Evolutionary conservation across 2,113 vertebrate genomes (phyloP).

Genomic region (Bufo bufo): DNA sequence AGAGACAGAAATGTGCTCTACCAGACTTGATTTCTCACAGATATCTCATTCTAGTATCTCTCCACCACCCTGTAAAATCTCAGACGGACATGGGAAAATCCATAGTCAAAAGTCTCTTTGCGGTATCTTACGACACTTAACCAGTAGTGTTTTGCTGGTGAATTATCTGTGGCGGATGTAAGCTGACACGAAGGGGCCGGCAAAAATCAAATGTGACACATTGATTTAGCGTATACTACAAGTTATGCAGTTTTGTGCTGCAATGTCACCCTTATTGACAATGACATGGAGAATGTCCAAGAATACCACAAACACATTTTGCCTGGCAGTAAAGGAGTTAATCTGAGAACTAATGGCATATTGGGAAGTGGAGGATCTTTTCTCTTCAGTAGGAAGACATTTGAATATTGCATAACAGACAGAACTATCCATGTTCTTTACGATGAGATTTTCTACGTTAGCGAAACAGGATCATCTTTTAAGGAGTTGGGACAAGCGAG

Average conservation of each 20-base stretch:
- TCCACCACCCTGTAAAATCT: too few relatives aligned
- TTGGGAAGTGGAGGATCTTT: not conserved
- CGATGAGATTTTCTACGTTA: not conserved
- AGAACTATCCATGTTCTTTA: not conserved
- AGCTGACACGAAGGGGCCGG: not conserved
- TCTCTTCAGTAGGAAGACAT: not conserved
- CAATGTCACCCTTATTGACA: slow-evolving; percentile 35
- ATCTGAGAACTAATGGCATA: not conserved
- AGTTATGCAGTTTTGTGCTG: not conserved
- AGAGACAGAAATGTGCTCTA: not conserved
- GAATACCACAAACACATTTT: not conserved
- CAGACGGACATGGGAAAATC: not conserved
- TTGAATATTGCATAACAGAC: not conserved
- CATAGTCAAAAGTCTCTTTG: not conserved
- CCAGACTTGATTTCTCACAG: not conserved
- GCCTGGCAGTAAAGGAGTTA: not conserved
- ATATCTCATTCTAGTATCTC: too few relatives aligned
- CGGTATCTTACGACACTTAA: not conserved
- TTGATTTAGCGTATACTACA: not conserved
- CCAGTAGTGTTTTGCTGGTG: not conserved
- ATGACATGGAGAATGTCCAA: not conserved
- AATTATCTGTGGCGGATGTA: slow-evolving; percentile 7
- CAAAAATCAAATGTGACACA: slow-evolving; percentile 8
- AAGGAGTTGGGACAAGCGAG: not conserved
- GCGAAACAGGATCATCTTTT: not conserved